A percentile compares a stretch with the other conserved stretches of the same genome.
phyloP scores from a whole-genome alignment of 2,797 vertebrate species.

The Oreortyx pictus region DNA sequence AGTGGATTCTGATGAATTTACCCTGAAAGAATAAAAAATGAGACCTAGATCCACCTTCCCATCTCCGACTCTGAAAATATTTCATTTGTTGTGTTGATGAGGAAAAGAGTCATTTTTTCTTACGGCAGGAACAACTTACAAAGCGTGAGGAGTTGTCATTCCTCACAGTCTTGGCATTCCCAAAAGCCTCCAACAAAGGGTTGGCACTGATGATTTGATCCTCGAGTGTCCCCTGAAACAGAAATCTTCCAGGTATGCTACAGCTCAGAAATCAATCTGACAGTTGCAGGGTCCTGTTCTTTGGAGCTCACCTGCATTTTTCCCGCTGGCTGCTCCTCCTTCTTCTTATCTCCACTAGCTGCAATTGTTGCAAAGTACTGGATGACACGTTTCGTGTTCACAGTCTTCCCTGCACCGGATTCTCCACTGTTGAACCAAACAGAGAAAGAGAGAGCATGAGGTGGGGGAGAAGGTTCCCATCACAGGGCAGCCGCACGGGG shows the following conservation, averaged over 20 bases:
- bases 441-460: neutral
- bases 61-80: no score
- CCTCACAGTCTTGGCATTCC: neutral
- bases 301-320: constrained; percentile 71
- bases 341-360: constrained; percentile 75
- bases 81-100: no score
- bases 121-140: constrained; percentile 73
- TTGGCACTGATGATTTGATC: no score
- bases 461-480: neutral
- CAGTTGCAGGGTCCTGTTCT: neutral
- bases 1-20: constrained; percentile 91
- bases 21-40: constrained; percentile 44
- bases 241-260: neutral
- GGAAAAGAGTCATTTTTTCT: no score
- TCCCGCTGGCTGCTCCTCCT: constrained; percentile 64
- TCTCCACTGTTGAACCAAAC: constrained; percentile 79
- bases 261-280: neutral
- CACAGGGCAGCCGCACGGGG: neutral
- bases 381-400: constrained; percentile 88
- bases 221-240: constrained; percentile 22
- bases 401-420: constrained; percentile 87
- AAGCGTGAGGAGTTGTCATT: constrained; percentile 87
- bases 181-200: no score
- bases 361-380: constrained; percentile 89
- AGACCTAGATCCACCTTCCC: no score